Percentiles rank a stretch among this genome's conserved stretches.
Conservation (phyloP, 2,113 vertebrate genomes). For the Leiothrix lutea region DNA sequence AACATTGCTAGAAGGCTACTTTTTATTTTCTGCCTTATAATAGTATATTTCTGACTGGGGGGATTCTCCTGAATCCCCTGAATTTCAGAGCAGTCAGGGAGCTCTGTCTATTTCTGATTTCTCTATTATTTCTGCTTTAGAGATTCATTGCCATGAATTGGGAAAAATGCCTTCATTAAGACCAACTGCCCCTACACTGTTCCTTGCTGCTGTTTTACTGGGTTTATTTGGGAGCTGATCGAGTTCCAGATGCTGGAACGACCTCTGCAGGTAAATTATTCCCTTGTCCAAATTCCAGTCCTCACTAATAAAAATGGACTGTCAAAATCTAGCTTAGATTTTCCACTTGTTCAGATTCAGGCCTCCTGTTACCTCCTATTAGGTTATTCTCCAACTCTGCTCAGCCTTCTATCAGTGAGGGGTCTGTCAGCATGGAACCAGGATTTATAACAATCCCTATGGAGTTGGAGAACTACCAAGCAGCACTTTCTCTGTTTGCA, state of each 20-base stretch:
- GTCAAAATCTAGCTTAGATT: not conserved
- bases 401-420: not conserved
- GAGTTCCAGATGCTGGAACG: not conserved
- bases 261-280: not conserved
- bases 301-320: not conserved
- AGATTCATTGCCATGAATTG: not conserved
- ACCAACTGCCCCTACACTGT: not conserved
- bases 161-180: not conserved
- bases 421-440: not conserved
- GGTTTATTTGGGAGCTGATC: not conserved
- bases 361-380: not conserved
- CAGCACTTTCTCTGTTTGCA: not conserved
- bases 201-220: not conserved
- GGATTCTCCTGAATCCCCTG: not conserved
- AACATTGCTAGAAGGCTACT: not conserved
- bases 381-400: not conserved
- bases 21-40: not conserved
- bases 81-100: not conserved
- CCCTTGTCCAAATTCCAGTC: not conserved
- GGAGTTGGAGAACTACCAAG: not conserved
- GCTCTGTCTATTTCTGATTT: not conserved
- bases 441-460: not conserved
- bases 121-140: not conserved
- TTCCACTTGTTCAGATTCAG: not conserved
- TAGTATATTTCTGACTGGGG: not conserved